These are phyloP conservation scores for Mesocricetus auratus DNA, from an alignment of 2,113 vertebrate genomes.

Conservation along the genomic window DNA sequence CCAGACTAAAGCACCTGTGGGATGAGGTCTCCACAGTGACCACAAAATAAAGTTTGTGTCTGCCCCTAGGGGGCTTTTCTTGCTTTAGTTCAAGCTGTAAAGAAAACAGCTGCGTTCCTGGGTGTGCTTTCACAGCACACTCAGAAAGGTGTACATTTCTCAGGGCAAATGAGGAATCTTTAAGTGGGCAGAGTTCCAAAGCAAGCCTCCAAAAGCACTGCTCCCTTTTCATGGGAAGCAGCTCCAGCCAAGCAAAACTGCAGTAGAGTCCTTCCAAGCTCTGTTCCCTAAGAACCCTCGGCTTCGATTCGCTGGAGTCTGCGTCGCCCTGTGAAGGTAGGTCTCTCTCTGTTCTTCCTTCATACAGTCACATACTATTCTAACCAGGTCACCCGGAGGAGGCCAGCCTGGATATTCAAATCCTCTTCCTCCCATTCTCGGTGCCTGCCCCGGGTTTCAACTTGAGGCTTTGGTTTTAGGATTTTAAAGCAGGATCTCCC, in stretches of 20 bases:
- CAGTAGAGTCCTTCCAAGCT: neutral
- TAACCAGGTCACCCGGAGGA: neutral
- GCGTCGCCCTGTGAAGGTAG: too few relatives aligned
- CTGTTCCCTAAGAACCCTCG: neutral
- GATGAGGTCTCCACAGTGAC: neutral
- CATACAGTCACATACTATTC: neutral
- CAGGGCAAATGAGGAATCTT: neutral
- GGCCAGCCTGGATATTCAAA: neutral
- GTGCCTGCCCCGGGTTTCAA: neutral
- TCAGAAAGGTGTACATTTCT: neutral
- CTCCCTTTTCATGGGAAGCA: neutral
- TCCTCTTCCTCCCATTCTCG: neutral
- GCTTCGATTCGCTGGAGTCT: too few relatives aligned
- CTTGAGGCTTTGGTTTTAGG: neutral
- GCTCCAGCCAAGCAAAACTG: neutral
- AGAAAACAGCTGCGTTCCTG: neutral
- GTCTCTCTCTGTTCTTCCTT: neutral
- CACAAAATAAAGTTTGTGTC: neutral
- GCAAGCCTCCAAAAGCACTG: neutral
- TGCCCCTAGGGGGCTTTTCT: neutral
- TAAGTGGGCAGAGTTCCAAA: neutral
- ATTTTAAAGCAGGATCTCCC: neutral
- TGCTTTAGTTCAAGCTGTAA: neutral
- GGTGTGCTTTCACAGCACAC: neutral
- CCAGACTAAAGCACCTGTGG: too few relatives aligned